These are phyloP conservation scores for Oxygymnocypris stewartii DNA, from an alignment of 2,113 vertebrate species.

Conservation along the genomic window DNA sequence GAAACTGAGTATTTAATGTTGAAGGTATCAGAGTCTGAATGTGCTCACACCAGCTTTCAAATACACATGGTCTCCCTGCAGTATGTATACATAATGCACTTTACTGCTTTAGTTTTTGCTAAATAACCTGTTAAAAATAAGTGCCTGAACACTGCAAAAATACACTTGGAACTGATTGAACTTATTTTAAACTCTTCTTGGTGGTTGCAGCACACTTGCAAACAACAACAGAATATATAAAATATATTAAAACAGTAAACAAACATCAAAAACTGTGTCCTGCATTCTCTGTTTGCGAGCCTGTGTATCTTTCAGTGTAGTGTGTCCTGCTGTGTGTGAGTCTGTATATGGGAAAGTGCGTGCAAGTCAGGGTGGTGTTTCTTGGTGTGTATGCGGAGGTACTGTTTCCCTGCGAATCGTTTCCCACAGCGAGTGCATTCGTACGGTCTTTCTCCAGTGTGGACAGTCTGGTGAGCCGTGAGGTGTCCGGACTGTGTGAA, in stretches of 20 bases:
- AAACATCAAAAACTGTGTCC: not conserved
- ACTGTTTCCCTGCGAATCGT: constrained; percentile 75
- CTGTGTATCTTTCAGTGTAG: not conserved
- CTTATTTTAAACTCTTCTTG: not conserved
- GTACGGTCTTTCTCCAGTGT: constrained; percentile 75
- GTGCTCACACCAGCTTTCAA: not conserved
- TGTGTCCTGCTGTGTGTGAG: not conserved
- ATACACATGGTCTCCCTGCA: not conserved
- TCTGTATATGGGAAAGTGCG: not conserved
- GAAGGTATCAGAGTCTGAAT: not conserved
- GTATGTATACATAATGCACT: not conserved
- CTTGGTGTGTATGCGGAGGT: constrained; percentile 74
- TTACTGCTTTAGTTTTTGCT: not conserved
- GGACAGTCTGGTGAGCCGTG: constrained; percentile 76
- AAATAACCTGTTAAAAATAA: not conserved
- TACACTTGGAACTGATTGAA: not conserved
- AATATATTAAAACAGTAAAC: not conserved
- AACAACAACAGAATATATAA: not conserved
- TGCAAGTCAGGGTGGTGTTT: constrained; percentile 63
- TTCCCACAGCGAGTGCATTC: constrained; percentile 72
- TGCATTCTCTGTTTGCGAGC: not conserved
- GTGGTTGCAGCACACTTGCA: not conserved
- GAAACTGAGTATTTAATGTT: not conserved
- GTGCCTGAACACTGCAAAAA: not conserved
- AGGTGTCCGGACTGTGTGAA: constrained; percentile 77